A percentile compares a stretch with the other conserved stretches of the same genome.
phyloP scores from a whole-genome alignment of 2,797 vertebrate genomes.

The Clarias laeviceps region DNA sequence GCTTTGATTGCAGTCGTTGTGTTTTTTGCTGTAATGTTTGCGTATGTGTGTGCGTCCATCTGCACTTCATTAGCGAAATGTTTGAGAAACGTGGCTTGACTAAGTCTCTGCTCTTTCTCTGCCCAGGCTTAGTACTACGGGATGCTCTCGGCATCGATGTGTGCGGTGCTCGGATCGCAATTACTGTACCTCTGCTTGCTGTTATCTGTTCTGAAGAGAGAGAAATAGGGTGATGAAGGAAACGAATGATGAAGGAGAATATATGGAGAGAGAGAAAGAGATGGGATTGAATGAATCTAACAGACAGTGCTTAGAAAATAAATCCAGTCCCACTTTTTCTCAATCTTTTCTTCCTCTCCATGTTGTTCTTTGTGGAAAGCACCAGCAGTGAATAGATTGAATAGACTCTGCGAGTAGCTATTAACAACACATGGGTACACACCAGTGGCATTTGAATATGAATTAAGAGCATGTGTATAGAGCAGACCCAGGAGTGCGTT shows the following conservation, averaged over 20 bases:
- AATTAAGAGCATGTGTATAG: conserved; percentile 39
- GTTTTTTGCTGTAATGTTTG: conserved; percentile 1
- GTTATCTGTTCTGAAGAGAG: conserved; percentile 38
- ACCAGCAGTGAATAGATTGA: background rate
- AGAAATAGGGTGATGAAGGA: conserved; percentile 29
- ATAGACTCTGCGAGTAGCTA: conserved; percentile 54
- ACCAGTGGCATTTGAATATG: conserved; percentile 67
- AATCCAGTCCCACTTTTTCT: background rate
- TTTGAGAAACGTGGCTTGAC: conserved; percentile 23
- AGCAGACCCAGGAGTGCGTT: background rate
- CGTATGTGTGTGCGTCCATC: conserved; percentile 15
- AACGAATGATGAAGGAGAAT: background rate
- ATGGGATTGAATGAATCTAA: conserved; percentile 31
- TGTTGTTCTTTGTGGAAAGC: conserved; percentile 5
- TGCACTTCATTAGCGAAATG: conserved; percentile 35
- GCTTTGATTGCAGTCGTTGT: conserved; percentile 19
- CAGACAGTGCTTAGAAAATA: background rate
- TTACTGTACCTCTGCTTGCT: conserved; percentile 45
- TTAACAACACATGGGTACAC: conserved; percentile 58
- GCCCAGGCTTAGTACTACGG: background rate
- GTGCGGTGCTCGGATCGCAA: conserved; percentile 37
- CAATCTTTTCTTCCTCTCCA: background rate
- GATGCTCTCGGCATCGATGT: conserved; percentile 25
- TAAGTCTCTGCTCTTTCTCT: conserved; percentile 12
- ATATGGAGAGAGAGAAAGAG: background rate